Conservation (phyloP, 1,140 invertebrate genomes). For the Stegodyphus mimosarum region DNA sequence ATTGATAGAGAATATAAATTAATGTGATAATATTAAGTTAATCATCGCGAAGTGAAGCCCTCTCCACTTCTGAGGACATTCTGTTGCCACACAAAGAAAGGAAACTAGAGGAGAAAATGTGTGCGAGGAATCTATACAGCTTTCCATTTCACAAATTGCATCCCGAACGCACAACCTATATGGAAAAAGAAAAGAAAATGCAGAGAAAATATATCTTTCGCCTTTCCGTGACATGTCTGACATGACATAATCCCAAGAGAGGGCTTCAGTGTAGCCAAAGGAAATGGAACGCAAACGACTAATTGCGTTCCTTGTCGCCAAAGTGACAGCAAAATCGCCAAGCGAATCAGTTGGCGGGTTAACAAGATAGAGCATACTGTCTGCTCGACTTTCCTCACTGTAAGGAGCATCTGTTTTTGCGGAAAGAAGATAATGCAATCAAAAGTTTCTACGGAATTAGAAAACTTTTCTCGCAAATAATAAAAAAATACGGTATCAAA, state of each 20-base stretch:
- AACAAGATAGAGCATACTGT: slow-evolving; percentile 18
- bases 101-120: no score
- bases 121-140: no score
- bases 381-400: not conserved
- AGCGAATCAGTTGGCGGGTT: slow-evolving; percentile 26
- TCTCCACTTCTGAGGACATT: no score
- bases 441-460: slow-evolving; percentile 26
- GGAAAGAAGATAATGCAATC: slow-evolving; percentile 10
- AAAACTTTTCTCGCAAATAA: not conserved
- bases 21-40: no score
- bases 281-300: slow-evolving; percentile 12
- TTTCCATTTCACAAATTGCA: not conserved
- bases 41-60: no score
- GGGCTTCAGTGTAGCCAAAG: not conserved
- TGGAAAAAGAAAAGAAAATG: not conserved
- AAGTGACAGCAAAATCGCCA: slow-evolving; percentile 34
- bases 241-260: slow-evolving; percentile 16
- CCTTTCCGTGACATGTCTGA: slow-evolving; percentile 22
- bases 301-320: slow-evolving; percentile 28
- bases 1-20: no score
- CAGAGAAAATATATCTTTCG: not conserved
- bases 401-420: not conserved
- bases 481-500: no score
- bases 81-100: no score
- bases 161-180: not conserved